Conservation (phyloP, 30 jellyfish, hydroid and myxozoan genomes). For the Haliclystus octoradiatus region DNA sequence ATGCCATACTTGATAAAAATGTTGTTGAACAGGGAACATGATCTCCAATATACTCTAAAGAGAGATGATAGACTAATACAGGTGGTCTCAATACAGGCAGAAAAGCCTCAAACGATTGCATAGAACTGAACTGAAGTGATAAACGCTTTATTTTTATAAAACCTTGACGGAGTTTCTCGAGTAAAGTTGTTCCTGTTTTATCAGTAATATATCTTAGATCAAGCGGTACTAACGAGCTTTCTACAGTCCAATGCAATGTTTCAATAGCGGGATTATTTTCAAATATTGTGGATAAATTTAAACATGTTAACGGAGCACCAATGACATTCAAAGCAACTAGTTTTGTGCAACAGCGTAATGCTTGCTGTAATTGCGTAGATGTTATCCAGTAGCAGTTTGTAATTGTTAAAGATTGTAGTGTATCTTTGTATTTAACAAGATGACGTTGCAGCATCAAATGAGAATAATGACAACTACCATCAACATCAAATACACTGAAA, state of each 20-base stretch:
- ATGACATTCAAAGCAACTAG: conserved; percentile 50
- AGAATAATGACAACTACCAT: conserved; percentile 52
- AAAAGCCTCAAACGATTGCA: conserved; percentile 29
- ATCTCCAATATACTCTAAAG: no score
- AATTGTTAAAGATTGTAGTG: conserved; percentile 25
- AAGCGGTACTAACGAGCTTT: conserved; percentile 12
- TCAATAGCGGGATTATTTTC: conserved; percentile 29
- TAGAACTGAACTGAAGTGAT: conserved; percentile 34
- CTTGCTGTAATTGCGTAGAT: conserved; percentile 22
- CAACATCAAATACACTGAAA: background rate
- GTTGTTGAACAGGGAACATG: no score
- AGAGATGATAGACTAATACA: no score
- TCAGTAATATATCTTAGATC: conserved; percentile 13
- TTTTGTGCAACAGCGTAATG: conserved; percentile 42
- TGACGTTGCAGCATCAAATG: conserved; percentile 20
- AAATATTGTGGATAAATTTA: conserved; percentile 22
- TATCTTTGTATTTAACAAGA: conserved; percentile 16
- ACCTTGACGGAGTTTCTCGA: conserved; percentile 7
- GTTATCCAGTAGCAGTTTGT: conserved; percentile 86
- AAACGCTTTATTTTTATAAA: conserved; percentile 51
- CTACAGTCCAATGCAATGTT: conserved; percentile 69
- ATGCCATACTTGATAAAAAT: no score
- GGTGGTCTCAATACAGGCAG: conserved; percentile 58
- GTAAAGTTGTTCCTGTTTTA: conserved; percentile 27
- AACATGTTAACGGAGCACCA: conserved; percentile 51